Evolutionary conservation across 1,140 invertebrate species (phyloP).

Genomic region (Drosophila quadrilineata): DNA sequence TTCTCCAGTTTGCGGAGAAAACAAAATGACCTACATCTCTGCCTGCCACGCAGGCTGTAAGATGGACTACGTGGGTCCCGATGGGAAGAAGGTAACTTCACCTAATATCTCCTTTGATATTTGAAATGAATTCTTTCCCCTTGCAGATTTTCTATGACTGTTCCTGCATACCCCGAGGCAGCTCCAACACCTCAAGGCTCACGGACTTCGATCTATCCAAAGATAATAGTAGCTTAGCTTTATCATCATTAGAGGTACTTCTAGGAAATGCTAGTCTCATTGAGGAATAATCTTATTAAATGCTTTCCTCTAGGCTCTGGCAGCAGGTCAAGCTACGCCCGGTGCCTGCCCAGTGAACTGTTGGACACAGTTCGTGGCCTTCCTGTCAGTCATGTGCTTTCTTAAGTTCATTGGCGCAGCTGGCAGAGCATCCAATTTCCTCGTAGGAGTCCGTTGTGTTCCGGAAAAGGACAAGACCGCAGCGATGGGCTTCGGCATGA

Average conservation of each 20-base stretch:
- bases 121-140: not conserved
- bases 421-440: constrained; percentile 86
- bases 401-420: constrained; percentile 86
- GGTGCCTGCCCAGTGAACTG: constrained; percentile 87
- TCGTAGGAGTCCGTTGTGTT: constrained; percentile 87
- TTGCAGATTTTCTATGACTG: constrained; percentile 83
- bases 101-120: not conserved
- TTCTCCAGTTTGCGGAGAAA: constrained; percentile 86
- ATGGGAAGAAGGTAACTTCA: constrained; percentile 78
- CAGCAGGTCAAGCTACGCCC: constrained; percentile 82
- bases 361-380: constrained; percentile 85
- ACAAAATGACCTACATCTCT: constrained; percentile 85
- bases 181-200: constrained; percentile 39
- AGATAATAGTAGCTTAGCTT: constrained; percentile 35
- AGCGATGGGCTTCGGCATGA: constrained; percentile 86
- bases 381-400: constrained; percentile 86
- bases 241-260: constrained; percentile 35
- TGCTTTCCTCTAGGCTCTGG: constrained; percentile 7
- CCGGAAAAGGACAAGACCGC: constrained; percentile 88
- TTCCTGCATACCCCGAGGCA: constrained; percentile 81
- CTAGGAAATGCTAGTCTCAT: not conserved
- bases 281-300: not conserved
- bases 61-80: constrained; percentile 60
- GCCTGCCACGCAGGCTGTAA: constrained; percentile 88
- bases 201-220: constrained; percentile 46